These are phyloP conservation scores for Gallinago paraguaiae DNA, from an alignment of 2,113 vertebrate species.

Conservation along the genomic window DNA sequence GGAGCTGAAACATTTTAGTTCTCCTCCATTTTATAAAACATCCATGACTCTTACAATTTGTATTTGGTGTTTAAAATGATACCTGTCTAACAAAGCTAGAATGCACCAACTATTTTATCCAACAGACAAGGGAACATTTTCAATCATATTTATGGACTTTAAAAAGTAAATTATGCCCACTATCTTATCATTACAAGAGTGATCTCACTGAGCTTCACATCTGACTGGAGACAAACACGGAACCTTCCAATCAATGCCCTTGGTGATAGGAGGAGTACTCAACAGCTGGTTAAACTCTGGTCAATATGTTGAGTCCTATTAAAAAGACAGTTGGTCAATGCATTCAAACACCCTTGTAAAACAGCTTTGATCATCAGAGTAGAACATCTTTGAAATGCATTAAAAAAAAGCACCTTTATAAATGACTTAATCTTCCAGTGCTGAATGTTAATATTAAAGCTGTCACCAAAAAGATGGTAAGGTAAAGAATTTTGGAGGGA, in stretches of 20 bases:
- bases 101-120: background rate
- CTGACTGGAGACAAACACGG: background rate
- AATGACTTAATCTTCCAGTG: background rate
- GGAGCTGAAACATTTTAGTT: background rate
- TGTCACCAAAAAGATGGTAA: background rate
- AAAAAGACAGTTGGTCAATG: background rate
- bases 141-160: background rate
- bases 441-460: background rate
- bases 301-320: background rate
- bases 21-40: background rate
- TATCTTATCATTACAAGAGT: background rate
- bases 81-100: background rate
- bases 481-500: background rate
- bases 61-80: background rate
- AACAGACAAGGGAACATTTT: background rate
- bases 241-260: background rate
- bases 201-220: background rate
- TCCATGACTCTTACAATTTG: background rate
- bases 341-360: background rate
- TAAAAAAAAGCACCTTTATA: background rate
- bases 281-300: background rate
- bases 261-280: background rate
- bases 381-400: background rate
- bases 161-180: background rate
- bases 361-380: background rate